Evolutionary conservation across 2,113 vertebrate genomes (phyloP).

Genomic region (Rhinopomastus cyanomelas): DNA sequence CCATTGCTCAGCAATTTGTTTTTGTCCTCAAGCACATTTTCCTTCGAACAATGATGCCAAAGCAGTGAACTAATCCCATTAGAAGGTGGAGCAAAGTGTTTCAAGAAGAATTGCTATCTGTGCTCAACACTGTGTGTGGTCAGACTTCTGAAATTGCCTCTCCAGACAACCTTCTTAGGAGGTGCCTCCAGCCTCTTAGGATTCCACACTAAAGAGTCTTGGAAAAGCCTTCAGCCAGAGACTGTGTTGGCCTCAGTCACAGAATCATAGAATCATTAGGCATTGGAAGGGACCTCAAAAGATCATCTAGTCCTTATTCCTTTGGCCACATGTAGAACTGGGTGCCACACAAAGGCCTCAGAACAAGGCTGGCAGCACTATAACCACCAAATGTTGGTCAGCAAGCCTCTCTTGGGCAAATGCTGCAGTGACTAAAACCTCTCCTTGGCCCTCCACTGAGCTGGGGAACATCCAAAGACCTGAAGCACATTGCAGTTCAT

Average conservation of each 20-base stretch:
- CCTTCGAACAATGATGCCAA: not conserved
- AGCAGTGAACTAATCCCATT: not conserved
- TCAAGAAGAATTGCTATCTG: not conserved
- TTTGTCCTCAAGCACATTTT: not conserved
- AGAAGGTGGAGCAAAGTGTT: not conserved
- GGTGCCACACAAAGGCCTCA: rapidly evolving
- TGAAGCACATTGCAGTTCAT: not conserved
- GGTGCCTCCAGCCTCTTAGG: not conserved
- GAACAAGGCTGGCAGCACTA: not conserved
- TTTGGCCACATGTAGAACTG: rapidly evolving
- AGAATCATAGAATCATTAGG: too few relatives aligned
- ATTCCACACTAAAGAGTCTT: rapidly evolving
- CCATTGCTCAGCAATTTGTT: not conserved
- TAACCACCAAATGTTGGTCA: rapidly evolving
- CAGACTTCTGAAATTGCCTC: too few relatives aligned
- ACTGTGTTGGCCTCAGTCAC: not conserved
- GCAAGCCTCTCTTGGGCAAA: not conserved
- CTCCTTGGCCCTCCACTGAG: not conserved
- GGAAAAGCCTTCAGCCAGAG: not conserved
- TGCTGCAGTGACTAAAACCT: not conserved
- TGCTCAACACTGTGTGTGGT: rapidly evolving
- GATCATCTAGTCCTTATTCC: too few relatives aligned
- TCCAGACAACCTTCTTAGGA: not conserved
- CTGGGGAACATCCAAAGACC: not conserved
- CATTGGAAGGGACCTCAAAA: too few relatives aligned